phyloP scores from a whole-genome alignment of 2,113 vertebrate genomes.

The Peucedramus taeniatus region DNA sequence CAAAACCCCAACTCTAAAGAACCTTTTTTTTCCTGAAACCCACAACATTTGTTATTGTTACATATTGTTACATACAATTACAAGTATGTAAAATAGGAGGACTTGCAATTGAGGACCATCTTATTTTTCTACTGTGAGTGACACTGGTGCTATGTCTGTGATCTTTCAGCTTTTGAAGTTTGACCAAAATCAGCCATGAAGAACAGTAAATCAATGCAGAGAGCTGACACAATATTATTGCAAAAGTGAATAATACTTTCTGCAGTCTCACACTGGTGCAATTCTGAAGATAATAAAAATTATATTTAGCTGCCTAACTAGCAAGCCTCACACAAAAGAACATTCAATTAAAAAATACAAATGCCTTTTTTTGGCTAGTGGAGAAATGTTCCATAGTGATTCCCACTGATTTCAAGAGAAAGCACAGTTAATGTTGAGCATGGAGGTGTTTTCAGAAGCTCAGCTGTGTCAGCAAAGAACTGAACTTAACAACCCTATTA shows the following conservation, averaged over 20 bases:
- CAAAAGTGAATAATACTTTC: slow-evolving; percentile 14
- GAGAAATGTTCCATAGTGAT: slow-evolving; percentile 35
- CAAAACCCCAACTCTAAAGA: not conserved
- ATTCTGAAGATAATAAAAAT: slow-evolving; percentile 43
- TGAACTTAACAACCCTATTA: slow-evolving; percentile 36
- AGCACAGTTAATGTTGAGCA: slow-evolving; percentile 13
- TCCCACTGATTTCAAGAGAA: slow-evolving; percentile 43
- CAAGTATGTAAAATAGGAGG: too few relatives aligned
- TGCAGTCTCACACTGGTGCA: not conserved
- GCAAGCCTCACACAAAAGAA: slow-evolving; percentile 39
- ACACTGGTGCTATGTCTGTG: not conserved
- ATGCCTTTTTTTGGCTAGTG: slow-evolving; percentile 31
- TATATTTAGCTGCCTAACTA: slow-evolving; percentile 48
- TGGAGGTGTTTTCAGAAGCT: slow-evolving; percentile 1
- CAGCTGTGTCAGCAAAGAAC: slow-evolving; percentile 16
- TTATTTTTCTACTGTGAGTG: not conserved
- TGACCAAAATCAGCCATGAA: not conserved
- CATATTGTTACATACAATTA: not conserved
- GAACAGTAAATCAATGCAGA: not conserved
- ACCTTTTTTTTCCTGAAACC: not conserved
- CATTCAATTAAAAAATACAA: slow-evolving; percentile 56
- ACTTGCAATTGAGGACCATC: not conserved
- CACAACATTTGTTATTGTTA: not conserved
- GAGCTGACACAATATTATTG: not conserved
- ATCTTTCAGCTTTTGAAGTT: not conserved